phyloP scores from a whole-genome alignment of 1,140 invertebrate species.

The Armadillidium nasatum region DNA sequence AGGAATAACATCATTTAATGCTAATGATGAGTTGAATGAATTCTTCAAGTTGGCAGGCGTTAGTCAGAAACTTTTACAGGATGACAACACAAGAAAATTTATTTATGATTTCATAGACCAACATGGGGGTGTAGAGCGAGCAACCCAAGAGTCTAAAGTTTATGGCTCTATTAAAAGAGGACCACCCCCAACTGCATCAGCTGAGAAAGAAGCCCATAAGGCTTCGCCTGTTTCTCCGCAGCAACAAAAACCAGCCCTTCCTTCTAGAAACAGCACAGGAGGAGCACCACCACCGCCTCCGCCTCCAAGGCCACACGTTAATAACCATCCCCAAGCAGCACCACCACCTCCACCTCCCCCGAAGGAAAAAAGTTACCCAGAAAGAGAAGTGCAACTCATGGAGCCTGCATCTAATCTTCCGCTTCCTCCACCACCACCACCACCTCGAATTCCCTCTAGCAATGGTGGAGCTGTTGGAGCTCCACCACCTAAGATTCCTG shows the following conservation, averaged over 20 bases:
- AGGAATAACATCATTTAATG: slow-evolving; percentile 66
- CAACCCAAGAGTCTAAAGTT: slow-evolving; percentile 48
- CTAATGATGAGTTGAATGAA: slow-evolving; percentile 68
- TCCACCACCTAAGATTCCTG: no score
- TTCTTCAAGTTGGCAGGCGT: slow-evolving; percentile 74
- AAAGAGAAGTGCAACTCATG: no score
- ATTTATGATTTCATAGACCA: slow-evolving; percentile 89
- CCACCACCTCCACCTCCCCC: no score
- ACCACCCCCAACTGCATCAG: neutral
- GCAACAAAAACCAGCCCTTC: neutral
- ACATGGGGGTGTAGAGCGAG: slow-evolving; percentile 71
- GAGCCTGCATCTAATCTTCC: no score
- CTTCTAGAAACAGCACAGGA: neutral
- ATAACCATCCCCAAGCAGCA: neutral
- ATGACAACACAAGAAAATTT: slow-evolving; percentile 81
- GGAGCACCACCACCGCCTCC: neutral
- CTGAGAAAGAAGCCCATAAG: neutral
- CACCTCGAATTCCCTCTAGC: neutral
- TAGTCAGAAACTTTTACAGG: slow-evolving; percentile 69
- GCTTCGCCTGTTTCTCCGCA: neutral
- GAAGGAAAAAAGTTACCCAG: no score
- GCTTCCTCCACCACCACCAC: no score
- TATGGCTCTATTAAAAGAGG: slow-evolving; percentile 12
- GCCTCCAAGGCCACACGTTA: neutral
- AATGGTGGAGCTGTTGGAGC: neutral